Base-by-base conservation (phyloP, 1,140 invertebrate genomes). In the Drosophila kanapiae region DNA sequence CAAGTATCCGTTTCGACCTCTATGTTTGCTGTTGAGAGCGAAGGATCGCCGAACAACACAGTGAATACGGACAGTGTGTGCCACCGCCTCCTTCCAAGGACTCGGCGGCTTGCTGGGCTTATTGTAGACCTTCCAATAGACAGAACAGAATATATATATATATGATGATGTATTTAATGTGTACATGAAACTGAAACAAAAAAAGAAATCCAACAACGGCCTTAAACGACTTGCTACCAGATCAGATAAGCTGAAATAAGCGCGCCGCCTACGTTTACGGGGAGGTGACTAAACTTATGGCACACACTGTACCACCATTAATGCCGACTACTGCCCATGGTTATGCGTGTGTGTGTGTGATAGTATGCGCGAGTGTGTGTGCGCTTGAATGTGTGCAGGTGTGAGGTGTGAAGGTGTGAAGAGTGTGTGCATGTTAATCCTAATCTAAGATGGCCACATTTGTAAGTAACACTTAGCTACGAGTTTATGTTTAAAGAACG, bases 361-460 rank as follows among this genome's bases (percentile, higher is more conserved):
- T 9, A 47, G 38, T 43, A 62, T 23, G 40, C 51, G 49, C 9
- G 31, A 45, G 14, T 60, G 40, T 45, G n/a, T 31, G 27, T 27
- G 45, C 13, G 62, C 18, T 37, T 71, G 47, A 42, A 42, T 33
- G 60, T 38, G 59, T 37, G 11, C 5, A 18, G 18, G 37, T 33
- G 5, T n/a, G 42, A 40, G 31, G 31, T 13, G 69, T 60, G 18
- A 16, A 16, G 62, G 48, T 67, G 60, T 53, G 37, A 29, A 27
- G 0, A 10, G 27, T 51, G 62, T 40, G 16, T 67, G 62, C 56
- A 56, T 77, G 57, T 78, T 74, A 60, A 48, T 69, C 51, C 62
- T 86, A 79, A 86, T 76, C 78, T 86, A 86, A 82, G 82, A 71
- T 59, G 61, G 78, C 82, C 82, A 86, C 79, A 76, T 78, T 86